phyloP scores from a whole-genome alignment of 2,113 vertebrate species.

The Aepyceros melampus region DNA sequence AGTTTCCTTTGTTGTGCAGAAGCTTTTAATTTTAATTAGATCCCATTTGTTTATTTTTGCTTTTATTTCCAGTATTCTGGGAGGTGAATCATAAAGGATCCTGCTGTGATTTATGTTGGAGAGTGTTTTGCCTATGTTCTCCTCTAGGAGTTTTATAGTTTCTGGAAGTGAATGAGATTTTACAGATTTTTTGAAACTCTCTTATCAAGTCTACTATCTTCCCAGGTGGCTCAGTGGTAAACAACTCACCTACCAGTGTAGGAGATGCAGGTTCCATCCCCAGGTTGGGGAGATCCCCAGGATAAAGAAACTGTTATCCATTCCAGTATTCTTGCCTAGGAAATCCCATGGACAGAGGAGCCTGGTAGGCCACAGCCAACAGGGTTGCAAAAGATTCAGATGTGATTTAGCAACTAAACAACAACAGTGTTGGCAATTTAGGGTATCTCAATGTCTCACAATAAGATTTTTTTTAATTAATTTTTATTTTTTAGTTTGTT shows the following conservation, averaged over 20 bases:
- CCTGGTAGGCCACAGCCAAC: background rate
- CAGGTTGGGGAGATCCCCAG: accelerated
- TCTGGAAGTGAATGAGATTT: background rate
- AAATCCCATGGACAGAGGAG: background rate
- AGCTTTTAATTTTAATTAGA: too few relatives aligned
- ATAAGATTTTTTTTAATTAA: too few relatives aligned
- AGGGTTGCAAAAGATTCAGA: background rate
- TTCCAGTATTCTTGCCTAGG: background rate
- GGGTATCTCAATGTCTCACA: background rate
- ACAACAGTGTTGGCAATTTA: background rate
- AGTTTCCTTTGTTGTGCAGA: too few relatives aligned
- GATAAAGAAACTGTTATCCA: background rate
- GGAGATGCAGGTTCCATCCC: background rate
- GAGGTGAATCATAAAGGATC: too few relatives aligned
- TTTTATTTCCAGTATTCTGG: too few relatives aligned
- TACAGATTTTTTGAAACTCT: background rate
- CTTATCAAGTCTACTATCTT: background rate
- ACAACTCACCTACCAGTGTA: background rate
- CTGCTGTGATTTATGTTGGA: too few relatives aligned
- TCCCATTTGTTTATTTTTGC: too few relatives aligned
- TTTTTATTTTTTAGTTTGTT: too few relatives aligned
- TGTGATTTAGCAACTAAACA: background rate
- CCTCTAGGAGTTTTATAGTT: too few relatives aligned
- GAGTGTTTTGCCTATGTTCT: too few relatives aligned
- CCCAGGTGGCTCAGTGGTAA: background rate